Evolutionary conservation across 2,888 invertebrate genomes (phyloP).

Genomic region (Drosophila neotestacea): DNA sequence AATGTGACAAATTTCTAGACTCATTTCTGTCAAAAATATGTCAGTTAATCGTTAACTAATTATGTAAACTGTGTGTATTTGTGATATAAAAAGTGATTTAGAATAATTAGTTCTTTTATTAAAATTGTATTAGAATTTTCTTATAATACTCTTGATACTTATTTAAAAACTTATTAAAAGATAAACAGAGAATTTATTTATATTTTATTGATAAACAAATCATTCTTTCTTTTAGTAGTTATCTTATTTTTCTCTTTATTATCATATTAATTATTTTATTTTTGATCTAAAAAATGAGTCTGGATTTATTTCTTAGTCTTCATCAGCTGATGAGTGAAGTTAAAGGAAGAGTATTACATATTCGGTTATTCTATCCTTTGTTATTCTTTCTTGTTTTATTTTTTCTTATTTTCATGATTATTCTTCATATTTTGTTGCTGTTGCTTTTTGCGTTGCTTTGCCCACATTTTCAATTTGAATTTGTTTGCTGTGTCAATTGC

Average conservation of each 20-base stretch:
- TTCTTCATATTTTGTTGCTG: constrained; percentile 14
- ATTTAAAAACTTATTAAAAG: too few relatives aligned
- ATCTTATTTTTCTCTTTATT: too few relatives aligned
- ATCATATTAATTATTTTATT: too few relatives aligned
- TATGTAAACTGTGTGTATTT: too few relatives aligned
- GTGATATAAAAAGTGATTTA: not conserved
- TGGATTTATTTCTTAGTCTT: too few relatives aligned
- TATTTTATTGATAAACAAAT: too few relatives aligned
- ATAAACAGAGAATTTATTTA: too few relatives aligned
- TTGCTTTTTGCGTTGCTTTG: constrained; percentile 63
- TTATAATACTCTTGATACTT: too few relatives aligned
- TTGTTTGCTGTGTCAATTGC: constrained; percentile 81
- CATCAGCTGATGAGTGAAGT: too few relatives aligned
- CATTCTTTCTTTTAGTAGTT: too few relatives aligned
- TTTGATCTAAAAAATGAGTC: too few relatives aligned
- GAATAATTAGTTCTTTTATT: not conserved
- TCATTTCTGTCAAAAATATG: not conserved
- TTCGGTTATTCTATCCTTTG: not conserved
- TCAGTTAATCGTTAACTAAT: not conserved
- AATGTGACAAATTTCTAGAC: not conserved
- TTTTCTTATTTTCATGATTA: constrained; percentile 14
- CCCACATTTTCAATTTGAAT: constrained; percentile 82
- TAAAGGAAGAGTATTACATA: not conserved
- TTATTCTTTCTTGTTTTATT: constrained; percentile 3
- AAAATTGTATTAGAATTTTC: too few relatives aligned